Conservation (phyloP, 2,888 invertebrate genomes). For the Agrotis exclamationis region DNA sequence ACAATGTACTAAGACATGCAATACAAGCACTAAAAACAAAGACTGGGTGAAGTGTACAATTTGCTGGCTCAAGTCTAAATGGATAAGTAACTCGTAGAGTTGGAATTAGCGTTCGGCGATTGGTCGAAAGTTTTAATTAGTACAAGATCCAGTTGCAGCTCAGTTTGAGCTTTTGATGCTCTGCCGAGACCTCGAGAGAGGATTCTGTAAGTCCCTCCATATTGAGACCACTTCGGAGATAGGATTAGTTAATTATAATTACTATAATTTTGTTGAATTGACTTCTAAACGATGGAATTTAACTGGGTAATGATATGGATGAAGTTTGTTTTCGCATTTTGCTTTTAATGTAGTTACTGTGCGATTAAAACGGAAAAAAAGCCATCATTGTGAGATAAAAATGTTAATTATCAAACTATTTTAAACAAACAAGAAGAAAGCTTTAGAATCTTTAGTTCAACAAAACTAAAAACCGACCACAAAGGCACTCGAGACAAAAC, state of each 20-base stretch:
- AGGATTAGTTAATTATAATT: conserved; percentile 53
- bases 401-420: conserved; percentile 31
- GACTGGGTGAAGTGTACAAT: conserved; percentile 61
- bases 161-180: conserved; percentile 64
- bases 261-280: conserved; percentile 46
- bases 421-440: conserved; percentile 2
- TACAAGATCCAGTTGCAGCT: conserved; percentile 66
- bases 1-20: conserved; percentile 40
- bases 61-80: conserved; percentile 59
- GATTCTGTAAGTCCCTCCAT: conserved; percentile 52
- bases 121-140: conserved; percentile 72
- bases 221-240: conserved; percentile 38
- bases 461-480: conserved; percentile 15
- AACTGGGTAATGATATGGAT: background rate
- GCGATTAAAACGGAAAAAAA: background rate
- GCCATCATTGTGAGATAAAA: background rate
- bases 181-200: conserved; percentile 42
- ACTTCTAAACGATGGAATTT: conserved; percentile 3
- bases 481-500: conserved; percentile 30
- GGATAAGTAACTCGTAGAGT: conserved; percentile 61
- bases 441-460: conserved; percentile 5
- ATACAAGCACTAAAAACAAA: conserved; percentile 25
- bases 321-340: background rate
- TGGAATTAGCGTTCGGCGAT: conserved; percentile 67
- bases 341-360: background rate